phyloP scores from a whole-genome alignment of 2,113 vertebrate species.

The Neogale vison region DNA sequence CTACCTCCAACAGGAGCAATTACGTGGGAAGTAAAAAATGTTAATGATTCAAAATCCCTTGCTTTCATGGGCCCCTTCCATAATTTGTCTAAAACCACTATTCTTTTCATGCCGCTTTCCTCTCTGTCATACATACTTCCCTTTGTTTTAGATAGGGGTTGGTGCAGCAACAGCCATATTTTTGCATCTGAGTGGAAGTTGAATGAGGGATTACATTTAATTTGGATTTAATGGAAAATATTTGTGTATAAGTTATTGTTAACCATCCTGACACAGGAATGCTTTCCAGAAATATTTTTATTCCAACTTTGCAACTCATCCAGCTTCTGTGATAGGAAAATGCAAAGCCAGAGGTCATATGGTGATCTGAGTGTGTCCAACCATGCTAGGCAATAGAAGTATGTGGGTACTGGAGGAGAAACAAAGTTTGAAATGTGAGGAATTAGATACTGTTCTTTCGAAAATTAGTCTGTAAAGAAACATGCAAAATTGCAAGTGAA shows the following conservation, averaged over 20 bases:
- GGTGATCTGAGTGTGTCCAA: background rate
- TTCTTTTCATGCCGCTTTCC: background rate
- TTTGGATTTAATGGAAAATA: background rate
- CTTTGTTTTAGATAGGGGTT: background rate
- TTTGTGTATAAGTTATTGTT: background rate
- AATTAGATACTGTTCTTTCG: background rate
- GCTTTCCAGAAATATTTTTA: constrained; percentile 21
- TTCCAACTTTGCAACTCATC: background rate
- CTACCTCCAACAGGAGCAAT: background rate
- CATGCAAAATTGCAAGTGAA: background rate
- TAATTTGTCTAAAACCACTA: background rate
- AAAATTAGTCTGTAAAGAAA: constrained; percentile 10
- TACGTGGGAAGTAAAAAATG: background rate
- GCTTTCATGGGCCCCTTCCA: background rate
- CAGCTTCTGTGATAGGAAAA: background rate
- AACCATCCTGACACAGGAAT: background rate
- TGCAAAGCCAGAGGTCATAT: background rate
- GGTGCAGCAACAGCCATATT: background rate
- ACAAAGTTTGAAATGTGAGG: background rate
- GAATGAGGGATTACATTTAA: background rate
- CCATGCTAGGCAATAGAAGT: background rate
- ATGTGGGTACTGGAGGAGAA: background rate
- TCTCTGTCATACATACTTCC: background rate
- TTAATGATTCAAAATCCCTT: background rate
- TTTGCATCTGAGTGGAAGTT: background rate